Percentiles rank a stretch among this genome's conserved stretches.
These are phyloP conservation scores for Phortica okadai DNA, from an alignment of 2,888 invertebrate species.

Conservation along the genomic window DNA sequence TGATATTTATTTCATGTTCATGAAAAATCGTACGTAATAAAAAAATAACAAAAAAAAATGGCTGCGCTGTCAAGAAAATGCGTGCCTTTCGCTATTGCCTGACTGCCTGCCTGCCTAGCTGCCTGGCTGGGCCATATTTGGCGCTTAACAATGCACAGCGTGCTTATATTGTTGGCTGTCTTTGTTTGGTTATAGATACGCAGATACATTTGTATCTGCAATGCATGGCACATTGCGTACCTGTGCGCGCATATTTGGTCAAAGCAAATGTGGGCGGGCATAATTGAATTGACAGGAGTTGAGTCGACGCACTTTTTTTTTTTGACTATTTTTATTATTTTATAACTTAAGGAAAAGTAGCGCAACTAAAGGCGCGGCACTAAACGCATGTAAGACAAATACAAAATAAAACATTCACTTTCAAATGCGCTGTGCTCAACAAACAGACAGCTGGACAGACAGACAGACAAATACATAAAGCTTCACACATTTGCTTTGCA, in stretches of 20 bases:
- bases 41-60: not conserved
- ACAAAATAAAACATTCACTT: not conserved
- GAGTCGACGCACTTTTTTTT: not conserved
- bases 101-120: no score
- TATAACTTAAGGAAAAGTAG: no score
- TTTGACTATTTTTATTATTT: no score
- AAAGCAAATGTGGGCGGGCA: constrained; percentile 22
- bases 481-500: not conserved
- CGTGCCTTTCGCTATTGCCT: constrained; percentile 21
- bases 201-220: not conserved
- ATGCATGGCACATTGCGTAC: not conserved
- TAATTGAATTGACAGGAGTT: not conserved
- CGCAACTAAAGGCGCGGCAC: no score
- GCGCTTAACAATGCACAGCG: constrained; percentile 21
- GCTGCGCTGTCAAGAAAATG: not conserved
- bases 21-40: not conserved
- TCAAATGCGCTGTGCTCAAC: not conserved
- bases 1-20: constrained; percentile 7
- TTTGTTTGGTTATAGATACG: not conserved
- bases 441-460: not conserved
- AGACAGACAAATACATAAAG: not conserved
- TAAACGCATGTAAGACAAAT: no score
- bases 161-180: not conserved
- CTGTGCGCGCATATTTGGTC: constrained; percentile 20
- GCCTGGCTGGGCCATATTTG: constrained; percentile 16